A percentile compares a stretch with the other conserved stretches of the same genome.
Conservation (phyloP, 2,888 invertebrate species). For the Adelphocoris suturalis region DNA sequence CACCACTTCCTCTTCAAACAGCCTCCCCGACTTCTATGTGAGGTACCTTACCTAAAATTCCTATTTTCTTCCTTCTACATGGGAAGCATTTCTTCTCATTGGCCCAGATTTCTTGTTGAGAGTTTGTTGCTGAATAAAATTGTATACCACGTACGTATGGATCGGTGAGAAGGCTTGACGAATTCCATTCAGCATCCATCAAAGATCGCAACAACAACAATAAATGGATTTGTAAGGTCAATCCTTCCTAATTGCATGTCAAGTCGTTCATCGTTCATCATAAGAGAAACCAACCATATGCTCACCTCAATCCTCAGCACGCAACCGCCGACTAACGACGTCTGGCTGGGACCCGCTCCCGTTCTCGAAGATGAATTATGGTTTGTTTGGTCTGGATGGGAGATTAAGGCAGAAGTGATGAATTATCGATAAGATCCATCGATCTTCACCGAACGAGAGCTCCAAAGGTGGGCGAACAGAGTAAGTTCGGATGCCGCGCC, state of each 20-base stretch:
- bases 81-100: no score
- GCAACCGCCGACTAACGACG: neutral
- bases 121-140: no score
- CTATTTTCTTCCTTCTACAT: no score
- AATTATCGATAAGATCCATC: neutral
- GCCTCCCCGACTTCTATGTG: no score
- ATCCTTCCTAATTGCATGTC: neutral
- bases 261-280: neutral
- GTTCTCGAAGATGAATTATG: neutral
- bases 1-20: no score
- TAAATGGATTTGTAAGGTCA: neutral
- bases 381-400: neutral
- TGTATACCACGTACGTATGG: neutral
- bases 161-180: neutral
- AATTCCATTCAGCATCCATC: neutral
- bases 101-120: no score
- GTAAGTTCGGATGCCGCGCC: neutral
- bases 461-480: neutral
- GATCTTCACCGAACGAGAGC: constrained; percentile 24
- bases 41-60: no score
- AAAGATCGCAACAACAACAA: neutral
- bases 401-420: neutral
- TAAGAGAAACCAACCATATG: neutral
- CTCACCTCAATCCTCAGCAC: neutral
- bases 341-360: neutral